These are phyloP conservation scores for Chionomys nivalis DNA, from an alignment of 2,113 vertebrate species.

Conservation along the genomic window DNA sequence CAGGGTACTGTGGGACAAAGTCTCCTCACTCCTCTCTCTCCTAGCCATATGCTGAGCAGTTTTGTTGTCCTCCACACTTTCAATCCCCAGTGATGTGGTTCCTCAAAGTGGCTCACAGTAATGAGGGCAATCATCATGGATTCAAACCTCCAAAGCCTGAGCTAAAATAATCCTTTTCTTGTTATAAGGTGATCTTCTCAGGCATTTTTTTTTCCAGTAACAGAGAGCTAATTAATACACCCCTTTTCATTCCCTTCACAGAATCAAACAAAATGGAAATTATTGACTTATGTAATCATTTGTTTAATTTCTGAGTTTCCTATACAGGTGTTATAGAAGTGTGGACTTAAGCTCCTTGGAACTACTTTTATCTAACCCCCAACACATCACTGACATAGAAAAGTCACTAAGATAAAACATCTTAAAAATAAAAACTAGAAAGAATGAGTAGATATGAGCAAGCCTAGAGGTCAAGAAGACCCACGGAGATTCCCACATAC, in stretches of 20 bases:
- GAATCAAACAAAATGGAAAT: background rate
- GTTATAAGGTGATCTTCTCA: background rate
- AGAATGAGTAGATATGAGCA: background rate
- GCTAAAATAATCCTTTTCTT: background rate
- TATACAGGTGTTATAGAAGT: background rate
- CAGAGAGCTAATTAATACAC: background rate
- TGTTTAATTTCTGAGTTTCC: background rate
- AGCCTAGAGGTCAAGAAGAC: background rate
- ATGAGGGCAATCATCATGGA: background rate
- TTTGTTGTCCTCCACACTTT: too few relatives aligned
- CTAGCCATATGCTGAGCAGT: background rate
- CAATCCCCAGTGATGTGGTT: background rate
- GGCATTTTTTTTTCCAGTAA: background rate
- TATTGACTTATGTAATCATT: background rate
- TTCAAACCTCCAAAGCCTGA: background rate
- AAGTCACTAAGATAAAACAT: background rate
- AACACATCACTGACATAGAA: background rate
- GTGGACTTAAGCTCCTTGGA: background rate
- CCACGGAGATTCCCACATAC: conserved; percentile 86
- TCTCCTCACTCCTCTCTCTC: background rate
- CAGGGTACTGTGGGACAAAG: background rate
- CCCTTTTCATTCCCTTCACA: background rate
- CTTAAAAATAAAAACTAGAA: background rate
- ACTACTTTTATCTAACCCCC: background rate
- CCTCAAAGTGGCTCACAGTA: background rate